Base-by-base conservation (phyloP, 2,888 invertebrate species). In the Eugnorisma glareosa region DNA sequence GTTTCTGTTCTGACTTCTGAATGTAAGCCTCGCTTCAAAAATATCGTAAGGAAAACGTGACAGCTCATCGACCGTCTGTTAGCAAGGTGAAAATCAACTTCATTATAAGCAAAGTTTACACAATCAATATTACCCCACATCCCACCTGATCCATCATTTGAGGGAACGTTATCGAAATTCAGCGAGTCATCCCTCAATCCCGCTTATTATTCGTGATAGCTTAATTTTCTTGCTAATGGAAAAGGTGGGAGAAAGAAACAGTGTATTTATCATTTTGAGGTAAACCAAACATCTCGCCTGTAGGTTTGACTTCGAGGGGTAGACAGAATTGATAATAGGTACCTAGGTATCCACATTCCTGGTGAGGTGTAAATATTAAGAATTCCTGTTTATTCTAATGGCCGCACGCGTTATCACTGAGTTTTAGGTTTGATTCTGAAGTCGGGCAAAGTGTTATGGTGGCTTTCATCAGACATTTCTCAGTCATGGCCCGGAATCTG, bases 161-260 rank as follows among this genome's bases (percentile, higher is more conserved):
- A 70, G 74, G 66, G 67, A 85, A 81, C 83, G 35, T 73, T 77
- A 82, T 79, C 71, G 63, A 75, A 78, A 78, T 68, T 57, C 61
- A 40, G 63, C 21, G 68, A 81, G 72, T 86, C 89, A 88, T 88
- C 89, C 77, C 67, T 88, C 87, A 88, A 85, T 45, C 54, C 73
- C 57, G 73, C 54, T 77, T 81, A 77, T 79, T 86, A 73, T 84
- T 54, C 67, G 63, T 51, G 86, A 68, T 72, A 24, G 68, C 73
- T 86, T 84, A 37, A 83, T 83, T 75, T 84, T 79, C 72, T 72
- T 67, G 43, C 48, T 75, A 84, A 83, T 79, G 63, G 71, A 84
- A 79, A 84, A 66, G 45, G 54, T 72, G 31, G 24, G 31, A 43
- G 40, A 57, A 37, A 81, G 24, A 64, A 28, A 75, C 57, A 81